Conservation (phyloP, 2,797 vertebrate genomes). For the Sciaenops ocellatus region DNA sequence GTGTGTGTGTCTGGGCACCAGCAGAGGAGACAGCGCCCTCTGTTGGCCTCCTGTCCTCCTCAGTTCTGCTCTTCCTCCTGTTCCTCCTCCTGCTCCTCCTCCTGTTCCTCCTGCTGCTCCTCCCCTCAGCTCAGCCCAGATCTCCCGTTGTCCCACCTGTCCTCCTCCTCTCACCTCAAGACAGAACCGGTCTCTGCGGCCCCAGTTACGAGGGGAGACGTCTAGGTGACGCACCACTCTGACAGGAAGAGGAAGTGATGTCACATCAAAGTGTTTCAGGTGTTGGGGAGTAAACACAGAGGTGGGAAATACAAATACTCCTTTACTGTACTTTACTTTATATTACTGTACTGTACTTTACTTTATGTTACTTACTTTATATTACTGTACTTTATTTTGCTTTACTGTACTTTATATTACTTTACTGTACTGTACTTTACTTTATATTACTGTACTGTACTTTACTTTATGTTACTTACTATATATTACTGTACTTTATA, state of each 20-base stretch:
- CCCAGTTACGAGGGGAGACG: slow-evolving; percentile 70
- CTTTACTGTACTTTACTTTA: too few relatives aligned
- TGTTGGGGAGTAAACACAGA: too few relatives aligned
- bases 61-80: background rate
- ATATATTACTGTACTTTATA: too few relatives aligned
- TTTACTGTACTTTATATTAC: too few relatives aligned
- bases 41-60: slow-evolving; percentile 38
- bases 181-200: slow-evolving; percentile 81
- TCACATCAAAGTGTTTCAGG: too few relatives aligned
- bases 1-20: slow-evolving; percentile 33
- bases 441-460: too few relatives aligned
- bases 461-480: too few relatives aligned
- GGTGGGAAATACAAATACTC: too few relatives aligned
- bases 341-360: too few relatives aligned
- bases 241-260: background rate
- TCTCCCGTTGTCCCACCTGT: slow-evolving; percentile 55
- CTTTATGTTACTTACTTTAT: too few relatives aligned
- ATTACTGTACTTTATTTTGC: too few relatives aligned
- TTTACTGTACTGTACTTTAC: too few relatives aligned
- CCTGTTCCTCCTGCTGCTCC: background rate
- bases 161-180: slow-evolving; percentile 82
- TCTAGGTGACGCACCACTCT: slow-evolving; percentile 62
- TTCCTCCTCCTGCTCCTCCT: background rate
- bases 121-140: slow-evolving; percentile 55
- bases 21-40: slow-evolving; percentile 28